A percentile compares a stretch with the other conserved stretches of the same genome.
Conservation (phyloP, 35 echinoderm and acorn worm species). For the Heliocidaris erythrogramma region DNA sequence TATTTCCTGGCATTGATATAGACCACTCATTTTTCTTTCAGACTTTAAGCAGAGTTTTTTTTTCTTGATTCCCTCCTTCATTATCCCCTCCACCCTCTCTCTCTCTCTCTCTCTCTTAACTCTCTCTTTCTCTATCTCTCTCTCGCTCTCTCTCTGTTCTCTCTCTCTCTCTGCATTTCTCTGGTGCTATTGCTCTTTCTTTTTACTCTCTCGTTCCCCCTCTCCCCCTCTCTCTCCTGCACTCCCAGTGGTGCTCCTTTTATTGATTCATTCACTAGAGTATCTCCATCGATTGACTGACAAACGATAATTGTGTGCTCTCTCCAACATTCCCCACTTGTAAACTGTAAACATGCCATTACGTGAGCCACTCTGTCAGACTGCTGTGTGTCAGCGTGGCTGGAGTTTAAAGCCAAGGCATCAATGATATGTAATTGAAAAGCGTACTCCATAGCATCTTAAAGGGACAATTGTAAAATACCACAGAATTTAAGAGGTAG, state of each 20-base stretch:
- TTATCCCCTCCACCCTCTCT: too few relatives aligned
- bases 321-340: background rate
- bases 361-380: background rate
- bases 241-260: background rate
- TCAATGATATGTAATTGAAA: background rate
- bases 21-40: too few relatives aligned
- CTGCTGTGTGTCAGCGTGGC: background rate
- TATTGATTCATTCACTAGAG: background rate
- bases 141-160: background rate
- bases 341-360: slow-evolving; percentile 12
- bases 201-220: too few relatives aligned
- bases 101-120: too few relatives aligned
- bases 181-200: background rate
- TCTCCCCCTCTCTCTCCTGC: background rate
- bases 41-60: too few relatives aligned
- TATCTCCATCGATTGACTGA: slow-evolving; percentile 9
- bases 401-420: background rate
- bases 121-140: background rate
- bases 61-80: background rate
- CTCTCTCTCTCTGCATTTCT: background rate
- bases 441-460: background rate
- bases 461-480: background rate
- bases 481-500: background rate
- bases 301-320: slow-evolving; percentile 16
- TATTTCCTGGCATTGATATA: background rate